Evolutionary conservation across 2,797 vertebrate species (phyloP).

Genomic region (Hyperoplus immaculatus): DNA sequence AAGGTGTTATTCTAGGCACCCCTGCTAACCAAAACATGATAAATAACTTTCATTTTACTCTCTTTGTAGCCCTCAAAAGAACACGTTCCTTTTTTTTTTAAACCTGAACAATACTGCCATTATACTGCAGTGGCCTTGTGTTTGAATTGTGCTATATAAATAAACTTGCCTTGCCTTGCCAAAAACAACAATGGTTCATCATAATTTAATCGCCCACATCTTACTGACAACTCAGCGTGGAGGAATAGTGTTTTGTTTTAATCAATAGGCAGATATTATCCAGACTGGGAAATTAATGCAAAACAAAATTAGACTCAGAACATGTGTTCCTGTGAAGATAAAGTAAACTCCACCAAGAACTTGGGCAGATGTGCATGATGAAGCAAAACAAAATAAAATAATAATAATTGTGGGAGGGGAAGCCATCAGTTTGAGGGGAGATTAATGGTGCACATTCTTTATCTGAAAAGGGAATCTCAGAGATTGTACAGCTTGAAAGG

Average conservation of each 20-base stretch:
- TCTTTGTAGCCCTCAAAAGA: neutral
- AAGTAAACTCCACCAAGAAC: constrained; percentile 56
- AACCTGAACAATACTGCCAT: neutral
- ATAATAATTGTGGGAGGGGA: constrained; percentile 26
- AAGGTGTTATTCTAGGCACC: neutral
- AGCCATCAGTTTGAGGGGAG: constrained; percentile 51
- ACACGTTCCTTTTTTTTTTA: neutral
- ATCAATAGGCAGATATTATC: constrained; percentile 39
- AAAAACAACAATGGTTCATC: constrained; percentile 10
- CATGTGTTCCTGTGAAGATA: constrained; percentile 59
- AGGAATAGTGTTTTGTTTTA: constrained; percentile 47
- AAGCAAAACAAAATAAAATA: constrained; percentile 30
- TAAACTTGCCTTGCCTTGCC: neutral
- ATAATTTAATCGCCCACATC: constrained; percentile 16
- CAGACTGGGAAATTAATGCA: constrained; percentile 8
- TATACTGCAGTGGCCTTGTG: neutral
- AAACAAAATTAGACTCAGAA: constrained; percentile 16
- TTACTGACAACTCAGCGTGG: constrained; percentile 4
- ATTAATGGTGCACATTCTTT: constrained; percentile 69
- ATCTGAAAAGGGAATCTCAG: constrained; percentile 71
- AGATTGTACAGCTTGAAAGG: constrained; percentile 63
- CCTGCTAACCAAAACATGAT: neutral
- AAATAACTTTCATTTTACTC: neutral
- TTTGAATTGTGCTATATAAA: no score
- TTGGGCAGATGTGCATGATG: constrained; percentile 53